Evolutionary conservation across 2,797 vertebrate species (phyloP).

Genomic region (Paedocypris micromegethes): DNA sequence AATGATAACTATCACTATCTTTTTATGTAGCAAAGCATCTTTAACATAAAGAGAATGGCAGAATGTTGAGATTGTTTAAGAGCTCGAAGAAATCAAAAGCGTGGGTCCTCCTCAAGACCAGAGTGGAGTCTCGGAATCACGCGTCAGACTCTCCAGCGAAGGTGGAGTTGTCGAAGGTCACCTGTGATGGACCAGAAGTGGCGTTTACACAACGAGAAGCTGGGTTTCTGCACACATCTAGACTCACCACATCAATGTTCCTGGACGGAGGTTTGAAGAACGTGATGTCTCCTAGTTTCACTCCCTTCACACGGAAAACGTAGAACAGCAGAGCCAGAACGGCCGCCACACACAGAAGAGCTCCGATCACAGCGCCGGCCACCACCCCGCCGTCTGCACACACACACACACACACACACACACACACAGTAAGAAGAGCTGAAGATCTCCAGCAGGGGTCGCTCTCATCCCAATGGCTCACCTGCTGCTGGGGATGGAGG

Average conservation of each 20-base stretch:
- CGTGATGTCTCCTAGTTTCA: conserved; percentile 54
- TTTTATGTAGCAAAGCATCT: too few species aligned
- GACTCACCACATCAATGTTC: conserved; percentile 57
- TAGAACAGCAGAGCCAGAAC: conserved; percentile 60
- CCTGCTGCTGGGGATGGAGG: conserved; percentile 56
- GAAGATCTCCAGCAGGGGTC: too few species aligned
- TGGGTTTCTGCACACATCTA: not conserved
- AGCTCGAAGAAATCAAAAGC: too few species aligned
- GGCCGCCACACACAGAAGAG: conserved; percentile 43
- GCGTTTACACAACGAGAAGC: not conserved
- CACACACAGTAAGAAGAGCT: not conserved
- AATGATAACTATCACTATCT: too few species aligned
- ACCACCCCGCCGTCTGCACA: conserved; percentile 49
- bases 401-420: conserved; percentile 2
- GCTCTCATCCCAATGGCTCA: not conserved
- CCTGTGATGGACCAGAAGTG: conserved; percentile 56
- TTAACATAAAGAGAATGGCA: too few species aligned
- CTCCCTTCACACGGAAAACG: conserved; percentile 53
- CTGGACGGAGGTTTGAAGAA: conserved; percentile 43
- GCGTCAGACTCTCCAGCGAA: conserved; percentile 60
- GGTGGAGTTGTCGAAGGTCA: conserved; percentile 68
- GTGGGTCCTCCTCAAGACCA: too few species aligned
- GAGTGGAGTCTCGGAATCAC: conserved; percentile 38
- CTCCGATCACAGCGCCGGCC: conserved; percentile 54
- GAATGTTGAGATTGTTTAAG: too few species aligned